Percentiles rank a stretch among this genome's conserved stretches.
Conservation (phyloP, 92 coral and sea anemone genomes). For the Palythoa grandiflora region DNA sequence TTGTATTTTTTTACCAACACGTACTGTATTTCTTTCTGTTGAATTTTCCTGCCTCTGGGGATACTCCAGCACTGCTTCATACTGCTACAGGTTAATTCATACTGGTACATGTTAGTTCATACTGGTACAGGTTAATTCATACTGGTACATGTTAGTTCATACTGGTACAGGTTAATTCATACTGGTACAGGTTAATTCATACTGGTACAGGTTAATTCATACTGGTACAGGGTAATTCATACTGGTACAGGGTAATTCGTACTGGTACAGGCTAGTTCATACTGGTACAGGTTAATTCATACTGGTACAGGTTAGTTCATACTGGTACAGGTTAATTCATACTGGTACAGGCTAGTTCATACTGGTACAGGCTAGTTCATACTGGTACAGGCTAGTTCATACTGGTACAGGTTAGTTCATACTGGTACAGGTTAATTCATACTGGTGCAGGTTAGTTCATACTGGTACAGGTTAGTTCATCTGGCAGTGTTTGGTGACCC, state of each 20-base stretch:
- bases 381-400: no score
- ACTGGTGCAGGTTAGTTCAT: slow-evolving; percentile 60
- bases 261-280: slow-evolving; percentile 62
- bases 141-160: slow-evolving; percentile 63
- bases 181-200: slow-evolving; percentile 63
- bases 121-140: slow-evolving; percentile 63
- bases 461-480: slow-evolving; percentile 63
- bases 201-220: slow-evolving; percentile 63
- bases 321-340: slow-evolving; percentile 63
- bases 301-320: slow-evolving; percentile 63
- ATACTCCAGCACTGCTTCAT: slow-evolving; percentile 66
- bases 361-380: slow-evolving; percentile 62
- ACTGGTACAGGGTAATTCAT: slow-evolving; percentile 62
- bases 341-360: slow-evolving; percentile 62
- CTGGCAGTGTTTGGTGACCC: slow-evolving; percentile 55
- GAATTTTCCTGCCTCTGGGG: slow-evolving; percentile 53
- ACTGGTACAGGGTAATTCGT: no score
- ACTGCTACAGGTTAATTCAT: slow-evolving; percentile 62
- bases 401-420: slow-evolving; percentile 63
- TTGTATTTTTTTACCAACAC: slow-evolving; percentile 51
- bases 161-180: slow-evolving; percentile 63
- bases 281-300: no score
- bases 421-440: slow-evolving; percentile 63
- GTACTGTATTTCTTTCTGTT: slow-evolving; percentile 33
- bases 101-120: slow-evolving; percentile 63